Percentiles rank a stretch among this genome's conserved stretches.
These are phyloP conservation scores for Turnix velox DNA, from an alignment of 2,113 vertebrate species.

Conservation along the genomic window DNA sequence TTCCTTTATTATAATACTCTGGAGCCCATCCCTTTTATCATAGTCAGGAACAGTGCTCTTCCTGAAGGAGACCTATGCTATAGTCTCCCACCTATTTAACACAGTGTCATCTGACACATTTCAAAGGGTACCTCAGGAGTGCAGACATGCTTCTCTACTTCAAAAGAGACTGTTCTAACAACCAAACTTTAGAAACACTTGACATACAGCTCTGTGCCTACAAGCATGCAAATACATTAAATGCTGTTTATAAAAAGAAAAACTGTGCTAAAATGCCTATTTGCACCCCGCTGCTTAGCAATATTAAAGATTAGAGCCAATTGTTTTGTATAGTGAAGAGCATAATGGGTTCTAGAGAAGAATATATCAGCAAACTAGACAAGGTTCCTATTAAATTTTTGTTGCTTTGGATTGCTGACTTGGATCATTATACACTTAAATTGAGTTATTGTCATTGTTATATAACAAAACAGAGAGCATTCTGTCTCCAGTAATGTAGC, in stretches of 20 bases:
- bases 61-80: neutral
- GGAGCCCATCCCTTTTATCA: constrained; percentile 1
- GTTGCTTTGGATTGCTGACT: constrained; percentile 62
- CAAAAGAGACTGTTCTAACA: neutral
- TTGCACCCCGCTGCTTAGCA: constrained; percentile 70
- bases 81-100: neutral
- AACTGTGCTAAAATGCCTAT: constrained; percentile 69
- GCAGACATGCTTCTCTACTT: neutral
- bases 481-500: constrained; percentile 36
- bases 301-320: constrained; percentile 75
- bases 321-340: constrained; percentile 68
- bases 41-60: neutral
- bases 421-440: constrained; percentile 71
- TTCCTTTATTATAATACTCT: constrained; percentile 19
- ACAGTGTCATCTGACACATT: neutral
- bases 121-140: neutral
- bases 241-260: constrained; percentile 69
- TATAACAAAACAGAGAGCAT: constrained; percentile 52
- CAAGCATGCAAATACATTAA: constrained; percentile 60
- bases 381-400: constrained; percentile 71
- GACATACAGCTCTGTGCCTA: constrained; percentile 14
- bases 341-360: constrained; percentile 60
- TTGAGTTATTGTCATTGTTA: constrained; percentile 68
- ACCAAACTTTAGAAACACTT: constrained; percentile 31
- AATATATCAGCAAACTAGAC: constrained; percentile 68